phyloP scores from a whole-genome alignment of 2,797 vertebrate species.

The Muscicapa striata region DNA sequence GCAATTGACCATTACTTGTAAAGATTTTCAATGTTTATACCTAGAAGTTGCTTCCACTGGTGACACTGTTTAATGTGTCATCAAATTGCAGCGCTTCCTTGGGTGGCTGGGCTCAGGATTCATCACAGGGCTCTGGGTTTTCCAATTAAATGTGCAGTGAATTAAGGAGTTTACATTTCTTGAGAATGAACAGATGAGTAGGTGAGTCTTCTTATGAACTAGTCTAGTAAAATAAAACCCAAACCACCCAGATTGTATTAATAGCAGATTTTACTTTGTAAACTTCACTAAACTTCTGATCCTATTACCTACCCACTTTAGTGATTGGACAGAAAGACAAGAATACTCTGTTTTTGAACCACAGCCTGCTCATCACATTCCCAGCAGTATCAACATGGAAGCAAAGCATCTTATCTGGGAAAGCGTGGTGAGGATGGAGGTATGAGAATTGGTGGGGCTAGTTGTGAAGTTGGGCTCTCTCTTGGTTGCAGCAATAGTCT shows the following conservation, averaged over 20 bases:
- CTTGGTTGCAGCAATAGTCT: neutral
- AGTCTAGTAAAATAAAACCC: neutral
- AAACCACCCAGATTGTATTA: neutral
- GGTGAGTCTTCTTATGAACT: neutral
- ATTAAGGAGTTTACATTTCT: conserved; percentile 8
- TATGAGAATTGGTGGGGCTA: neutral
- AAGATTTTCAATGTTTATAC: neutral
- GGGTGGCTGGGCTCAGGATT: neutral
- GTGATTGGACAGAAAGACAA: neutral
- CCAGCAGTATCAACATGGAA: neutral
- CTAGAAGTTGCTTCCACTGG: neutral
- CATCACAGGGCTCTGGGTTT: neutral
- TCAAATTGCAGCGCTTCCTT: neutral
- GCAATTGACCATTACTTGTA: neutral
- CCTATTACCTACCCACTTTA: neutral
- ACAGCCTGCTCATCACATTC: neutral
- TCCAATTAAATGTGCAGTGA: neutral
- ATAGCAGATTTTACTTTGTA: neutral
- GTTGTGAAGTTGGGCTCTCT: neutral
- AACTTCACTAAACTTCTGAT: neutral
- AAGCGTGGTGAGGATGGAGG: conserved; percentile 7
- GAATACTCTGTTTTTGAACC: neutral
- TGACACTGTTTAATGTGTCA: neutral
- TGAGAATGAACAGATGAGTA: neutral
- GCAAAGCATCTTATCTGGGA: neutral